These are phyloP conservation scores for Cheilosia vulpina DNA, from an alignment of 2,888 invertebrate genomes.

Conservation along the genomic window DNA sequence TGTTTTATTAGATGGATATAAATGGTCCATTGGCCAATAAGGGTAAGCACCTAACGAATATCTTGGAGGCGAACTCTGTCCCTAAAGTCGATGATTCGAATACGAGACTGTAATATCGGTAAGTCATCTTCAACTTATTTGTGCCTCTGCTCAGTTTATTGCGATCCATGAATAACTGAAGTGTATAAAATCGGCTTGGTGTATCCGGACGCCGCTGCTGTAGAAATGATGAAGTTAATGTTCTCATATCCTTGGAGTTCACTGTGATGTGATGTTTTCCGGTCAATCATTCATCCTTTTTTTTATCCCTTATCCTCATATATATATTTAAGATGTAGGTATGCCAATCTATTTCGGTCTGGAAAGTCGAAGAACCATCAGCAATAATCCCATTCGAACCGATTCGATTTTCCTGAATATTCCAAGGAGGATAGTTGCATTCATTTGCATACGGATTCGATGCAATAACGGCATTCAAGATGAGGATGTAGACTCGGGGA, in stretches of 20 bases:
- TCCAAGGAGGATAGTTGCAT: conserved; percentile 51
- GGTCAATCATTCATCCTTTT: conserved; percentile 31
- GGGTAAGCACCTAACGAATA: not conserved
- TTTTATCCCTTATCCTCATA: not conserved
- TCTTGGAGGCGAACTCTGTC: not conserved
- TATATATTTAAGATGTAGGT: not conserved
- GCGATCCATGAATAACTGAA: conserved; percentile 11
- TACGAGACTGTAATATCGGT: conserved; percentile 18
- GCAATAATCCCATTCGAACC: conserved; percentile 34
- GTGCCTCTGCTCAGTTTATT: conserved; percentile 5
- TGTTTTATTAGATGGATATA: conserved; percentile 37
- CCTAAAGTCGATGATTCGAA: not conserved
- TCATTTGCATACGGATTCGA: conserved; percentile 57
- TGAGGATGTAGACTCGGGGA: conserved; percentile 1
- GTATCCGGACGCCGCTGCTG: not conserved
- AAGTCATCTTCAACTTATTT: conserved; percentile 20
- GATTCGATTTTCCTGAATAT: conserved; percentile 41
- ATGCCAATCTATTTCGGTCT: conserved; percentile 17
- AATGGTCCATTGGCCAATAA: conserved; percentile 13
- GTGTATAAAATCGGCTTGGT: conserved; percentile 45
- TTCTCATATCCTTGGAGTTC: conserved; percentile 12
- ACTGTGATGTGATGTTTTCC: conserved; percentile 32
- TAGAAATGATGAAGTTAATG: conserved; percentile 2
- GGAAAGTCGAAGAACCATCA: conserved; percentile 32
- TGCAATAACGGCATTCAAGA: conserved; percentile 23